Evolutionary conservation across 1,140 invertebrate genomes (phyloP).

Genomic region (Tetramorium parvispinum): DNA sequence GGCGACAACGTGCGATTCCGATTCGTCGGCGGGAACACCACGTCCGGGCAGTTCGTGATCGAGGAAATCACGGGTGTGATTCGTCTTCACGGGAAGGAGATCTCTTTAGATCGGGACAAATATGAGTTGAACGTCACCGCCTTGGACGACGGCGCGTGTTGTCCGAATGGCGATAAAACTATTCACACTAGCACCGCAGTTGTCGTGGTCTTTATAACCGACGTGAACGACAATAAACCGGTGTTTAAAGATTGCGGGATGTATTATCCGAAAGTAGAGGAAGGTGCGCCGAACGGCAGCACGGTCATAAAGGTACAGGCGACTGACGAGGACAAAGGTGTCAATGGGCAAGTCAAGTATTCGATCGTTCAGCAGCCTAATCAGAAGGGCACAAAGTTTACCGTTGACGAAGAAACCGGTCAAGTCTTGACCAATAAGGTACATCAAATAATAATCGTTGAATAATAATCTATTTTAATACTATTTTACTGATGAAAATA

Average conservation of each 20-base stretch:
- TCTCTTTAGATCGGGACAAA: slow-evolving; percentile 94
- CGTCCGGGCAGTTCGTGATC: slow-evolving; percentile 96
- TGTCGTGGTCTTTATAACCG: slow-evolving; percentile 98
- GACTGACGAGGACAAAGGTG: slow-evolving; percentile 97
- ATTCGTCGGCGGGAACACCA: slow-evolving; percentile 95
- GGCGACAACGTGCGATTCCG: slow-evolving; percentile 97
- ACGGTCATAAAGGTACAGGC: slow-evolving; percentile 97
- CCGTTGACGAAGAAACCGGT: slow-evolving; percentile 97
- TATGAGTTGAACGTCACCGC: slow-evolving; percentile 98
- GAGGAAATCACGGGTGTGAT: slow-evolving; percentile 98
- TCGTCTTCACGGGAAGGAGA: slow-evolving; percentile 93
- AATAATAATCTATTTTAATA: not conserved
- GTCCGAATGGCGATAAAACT: slow-evolving; percentile 93
- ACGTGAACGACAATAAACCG: slow-evolving; percentile 98
- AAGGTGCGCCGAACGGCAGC: slow-evolving; percentile 96
- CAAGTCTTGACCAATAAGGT: slow-evolving; percentile 97
- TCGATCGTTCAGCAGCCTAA: slow-evolving; percentile 98
- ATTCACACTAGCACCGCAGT: slow-evolving; percentile 97
- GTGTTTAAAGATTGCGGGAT: slow-evolving; percentile 96
- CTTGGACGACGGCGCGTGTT: slow-evolving; percentile 97
- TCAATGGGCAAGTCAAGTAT: slow-evolving; percentile 97
- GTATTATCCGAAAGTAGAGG: slow-evolving; percentile 96
- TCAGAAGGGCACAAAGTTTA: slow-evolving; percentile 98
- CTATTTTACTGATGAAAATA: not conserved
- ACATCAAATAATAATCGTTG: slow-evolving; percentile 1